These are phyloP conservation scores for Parotia lawesii DNA, from an alignment of 2,113 vertebrate genomes.

Conservation along the genomic window DNA sequence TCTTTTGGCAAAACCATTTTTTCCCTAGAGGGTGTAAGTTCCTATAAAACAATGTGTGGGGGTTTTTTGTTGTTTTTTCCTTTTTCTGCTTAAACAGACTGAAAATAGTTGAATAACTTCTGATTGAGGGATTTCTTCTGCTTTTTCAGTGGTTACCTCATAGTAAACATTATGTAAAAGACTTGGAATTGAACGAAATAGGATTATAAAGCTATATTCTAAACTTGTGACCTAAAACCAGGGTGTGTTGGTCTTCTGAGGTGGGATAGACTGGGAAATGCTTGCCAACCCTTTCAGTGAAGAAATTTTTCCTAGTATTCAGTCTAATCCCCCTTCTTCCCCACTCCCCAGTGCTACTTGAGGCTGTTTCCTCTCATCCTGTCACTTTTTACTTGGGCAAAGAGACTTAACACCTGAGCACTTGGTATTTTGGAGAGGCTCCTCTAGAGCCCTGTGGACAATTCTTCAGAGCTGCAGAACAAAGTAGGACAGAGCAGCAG, in stretches of 20 bases:
- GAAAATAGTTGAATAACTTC: not conserved
- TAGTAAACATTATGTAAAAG: not conserved
- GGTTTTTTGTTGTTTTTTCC: accelerated
- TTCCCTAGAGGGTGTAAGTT: not conserved
- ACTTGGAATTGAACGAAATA: not conserved
- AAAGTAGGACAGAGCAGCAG: not conserved
- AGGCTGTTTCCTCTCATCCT: not conserved
- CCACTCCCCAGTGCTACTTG: not conserved
- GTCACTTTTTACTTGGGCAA: not conserved
- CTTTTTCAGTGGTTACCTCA: not conserved
- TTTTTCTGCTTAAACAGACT: not conserved
- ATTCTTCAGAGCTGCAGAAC: not conserved
- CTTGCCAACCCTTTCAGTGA: not conserved
- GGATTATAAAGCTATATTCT: not conserved
- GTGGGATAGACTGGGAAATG: not conserved
- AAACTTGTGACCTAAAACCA: not conserved
- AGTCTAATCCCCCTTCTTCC: not conserved
- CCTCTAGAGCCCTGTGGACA: not conserved
- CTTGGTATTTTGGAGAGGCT: not conserved
- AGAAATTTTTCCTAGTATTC: not conserved
- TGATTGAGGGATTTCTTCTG: not conserved
- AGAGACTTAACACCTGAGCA: not conserved
- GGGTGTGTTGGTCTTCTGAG: not conserved
- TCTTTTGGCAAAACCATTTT: not conserved
- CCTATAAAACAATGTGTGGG: not conserved